Percentiles rank a stretch among this genome's conserved stretches.
phyloP scores from a whole-genome alignment of 2,113 vertebrate genomes.

The Echinops telfairi region DNA sequence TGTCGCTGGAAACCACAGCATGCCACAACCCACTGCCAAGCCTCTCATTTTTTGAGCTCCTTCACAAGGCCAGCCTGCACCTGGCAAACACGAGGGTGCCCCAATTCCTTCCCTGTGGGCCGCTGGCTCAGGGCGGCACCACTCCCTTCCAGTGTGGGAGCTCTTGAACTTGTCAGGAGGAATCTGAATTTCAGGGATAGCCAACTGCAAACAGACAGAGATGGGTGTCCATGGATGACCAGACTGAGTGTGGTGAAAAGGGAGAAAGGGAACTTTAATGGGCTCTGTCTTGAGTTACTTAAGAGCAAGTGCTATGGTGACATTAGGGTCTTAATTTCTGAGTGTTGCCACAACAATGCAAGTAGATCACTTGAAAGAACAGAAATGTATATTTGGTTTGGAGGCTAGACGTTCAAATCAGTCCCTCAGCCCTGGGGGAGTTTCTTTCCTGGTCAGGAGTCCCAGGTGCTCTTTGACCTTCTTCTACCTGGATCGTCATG shows the following conservation, averaged over 20 bases:
- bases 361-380: background rate
- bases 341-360: background rate
- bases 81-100: accelerated
- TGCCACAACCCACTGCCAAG: too few relatives aligned
- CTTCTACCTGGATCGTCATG: background rate
- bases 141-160: accelerated
- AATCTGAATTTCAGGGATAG: background rate
- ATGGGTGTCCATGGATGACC: background rate
- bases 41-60: too few relatives aligned
- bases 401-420: background rate
- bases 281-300: background rate
- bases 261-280: background rate
- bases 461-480: background rate
- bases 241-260: too few relatives aligned
- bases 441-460: background rate
- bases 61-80: background rate
- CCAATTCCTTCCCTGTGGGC: accelerated
- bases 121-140: background rate
- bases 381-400: background rate
- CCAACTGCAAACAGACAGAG: background rate
- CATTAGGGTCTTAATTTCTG: too few relatives aligned
- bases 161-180: background rate
- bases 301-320: too few relatives aligned
- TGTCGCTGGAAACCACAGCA: too few relatives aligned
- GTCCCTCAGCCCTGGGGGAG: too few relatives aligned